Conservation (phyloP, 2,888 invertebrate species). For the Stomorhina lunata region DNA sequence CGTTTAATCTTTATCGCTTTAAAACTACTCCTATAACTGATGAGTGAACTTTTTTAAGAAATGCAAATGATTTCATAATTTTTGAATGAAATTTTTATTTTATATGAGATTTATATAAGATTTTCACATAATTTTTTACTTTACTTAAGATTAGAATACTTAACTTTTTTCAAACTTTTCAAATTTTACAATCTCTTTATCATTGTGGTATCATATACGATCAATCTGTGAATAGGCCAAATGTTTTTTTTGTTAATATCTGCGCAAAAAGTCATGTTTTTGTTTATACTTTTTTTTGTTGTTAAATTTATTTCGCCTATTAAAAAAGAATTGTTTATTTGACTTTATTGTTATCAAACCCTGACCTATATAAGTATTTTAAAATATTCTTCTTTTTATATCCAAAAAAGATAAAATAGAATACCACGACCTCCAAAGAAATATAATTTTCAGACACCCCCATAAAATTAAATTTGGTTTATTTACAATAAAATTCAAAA, state of each 20-base stretch:
- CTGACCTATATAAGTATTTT: slow-evolving; percentile 26
- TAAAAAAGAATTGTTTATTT: slow-evolving; percentile 8
- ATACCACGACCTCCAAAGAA: no score
- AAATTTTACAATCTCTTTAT: not conserved
- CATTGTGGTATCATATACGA: not conserved
- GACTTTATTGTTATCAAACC: slow-evolving; percentile 10
- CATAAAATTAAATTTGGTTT: no score
- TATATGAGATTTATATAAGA: not conserved
- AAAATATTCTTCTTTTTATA: no score
- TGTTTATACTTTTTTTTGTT: not conserved
- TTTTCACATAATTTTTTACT: not conserved
- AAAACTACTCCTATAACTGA: slow-evolving; percentile 39
- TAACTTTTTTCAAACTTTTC: no score
- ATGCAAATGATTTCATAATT: slow-evolving; percentile 36
- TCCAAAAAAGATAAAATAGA: no score
- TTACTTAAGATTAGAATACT: not conserved
- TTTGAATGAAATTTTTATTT: slow-evolving; percentile 7
- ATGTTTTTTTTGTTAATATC: not conserved
- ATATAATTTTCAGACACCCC: no score
- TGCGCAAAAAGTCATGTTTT: not conserved
- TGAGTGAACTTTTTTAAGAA: slow-evolving; percentile 32
- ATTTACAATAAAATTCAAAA: no score
- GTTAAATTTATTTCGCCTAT: not conserved
- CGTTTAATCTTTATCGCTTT: slow-evolving; percentile 56
- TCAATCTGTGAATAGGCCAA: not conserved